Base-by-base conservation (phyloP, 2,113 vertebrate genomes). In the Epinephelus moara region DNA sequence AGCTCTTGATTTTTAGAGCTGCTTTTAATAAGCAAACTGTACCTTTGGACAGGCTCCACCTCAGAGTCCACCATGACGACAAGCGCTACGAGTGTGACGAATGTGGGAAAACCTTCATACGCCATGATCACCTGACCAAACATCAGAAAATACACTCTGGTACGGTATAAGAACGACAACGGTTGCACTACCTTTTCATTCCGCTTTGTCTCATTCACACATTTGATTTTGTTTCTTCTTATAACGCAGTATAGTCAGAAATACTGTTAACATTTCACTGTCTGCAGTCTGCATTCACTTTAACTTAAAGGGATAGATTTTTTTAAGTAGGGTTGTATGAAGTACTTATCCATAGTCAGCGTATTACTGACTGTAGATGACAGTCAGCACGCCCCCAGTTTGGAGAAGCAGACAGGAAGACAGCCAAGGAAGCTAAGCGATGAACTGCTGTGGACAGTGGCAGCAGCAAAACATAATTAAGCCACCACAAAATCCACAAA, bases 71-170 rank as follows among this genome's bases (percentile, higher is more conserved):
- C 86, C 98, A 99, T 9, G 97, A 99, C 42, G 98, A 99, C 88
- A 99, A 99, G 85, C 97, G 98, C 52, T 99, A 99, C 0, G 98
- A 99, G 88, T 99, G 98, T 82, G 97, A 98, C n/a, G 96, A 99
- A 84, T 99, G 98, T 75, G 98, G 98, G 49, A 99, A 99, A 84
- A 98, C 98, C 0, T 99, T 99, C 90, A 99, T 99, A 84, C 97
- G 98, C 6, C 98, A 99, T 42, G 98, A 99, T 85, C 98, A 99
- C 88, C 95, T 99, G 72, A 99, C 97, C 86, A 99, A 99, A 91
- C 98, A 99, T 95, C 97, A 97, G 91, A 99, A 99, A 91, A 99
- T 98, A 92, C 98, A 99, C 89, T 99, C 98, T 66, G 98, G 98
- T 99, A 92, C 47, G 37, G 80, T 50, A 25, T 45, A 4, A 19